Evolutionary conservation across 2,113 vertebrate species (phyloP), one percentile per base, ranked within the genome.

Genomic region (Microtus montanus): DNA sequence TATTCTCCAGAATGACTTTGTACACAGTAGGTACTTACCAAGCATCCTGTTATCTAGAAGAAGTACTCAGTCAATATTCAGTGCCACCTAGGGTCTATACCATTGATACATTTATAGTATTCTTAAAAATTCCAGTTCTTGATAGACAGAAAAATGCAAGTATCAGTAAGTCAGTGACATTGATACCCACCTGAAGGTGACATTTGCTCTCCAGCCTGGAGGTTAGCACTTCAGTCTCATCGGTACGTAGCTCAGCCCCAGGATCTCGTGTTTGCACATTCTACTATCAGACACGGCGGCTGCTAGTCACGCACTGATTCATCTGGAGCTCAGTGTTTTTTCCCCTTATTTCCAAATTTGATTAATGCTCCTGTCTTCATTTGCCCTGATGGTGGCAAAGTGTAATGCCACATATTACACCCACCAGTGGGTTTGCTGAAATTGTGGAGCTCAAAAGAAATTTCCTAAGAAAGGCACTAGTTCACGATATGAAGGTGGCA

Each of bases 321-420:
- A 38, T 24, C 58, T 0, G 0, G 87, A 88, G 35, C 52, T 90
- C 49, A 47, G 26, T 64, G 64, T 38, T 63, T 86, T 95, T 58
- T 20, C 17, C 41, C 13, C 13, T 78, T 70, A 52, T 87, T 93
- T 89, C 68, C 41, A 89, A 73, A 70, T 86, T 68, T 91, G 78
- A 91, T 96, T 85, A 86, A 89, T 79, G 63, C n/a, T 33, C 41
- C 79, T 71, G 78, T 70, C 47, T 95, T 91, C 49, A n/a, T 49
- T 78, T 33, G 20, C 71, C 54, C 74, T 96, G 58, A 52, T 86
- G 41, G 52, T 90, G 82, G 12, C 35, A 38, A 89, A 90, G n/a
- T 68, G 64, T 33, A 89, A 75, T 70, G 28, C 49, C 78, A 79
- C 47, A 74, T 87, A 96, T 94, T 84, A 93, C 7, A 94, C 17